Conservation (phyloP, 30 jellyfish, hydroid and myxozoan genomes). For the Aurelia coerulea region DNA sequence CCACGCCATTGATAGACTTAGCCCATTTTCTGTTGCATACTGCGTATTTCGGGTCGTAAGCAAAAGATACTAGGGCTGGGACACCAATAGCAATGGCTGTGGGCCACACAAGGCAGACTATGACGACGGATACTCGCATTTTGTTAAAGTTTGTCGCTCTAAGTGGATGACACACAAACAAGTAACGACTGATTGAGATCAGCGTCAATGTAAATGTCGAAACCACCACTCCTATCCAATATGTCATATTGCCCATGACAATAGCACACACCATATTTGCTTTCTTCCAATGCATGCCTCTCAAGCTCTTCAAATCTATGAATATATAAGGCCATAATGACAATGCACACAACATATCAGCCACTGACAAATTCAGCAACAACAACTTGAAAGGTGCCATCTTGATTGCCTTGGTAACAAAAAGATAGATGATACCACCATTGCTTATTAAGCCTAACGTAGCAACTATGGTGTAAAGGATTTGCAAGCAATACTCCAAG, state of each 20-base stretch:
- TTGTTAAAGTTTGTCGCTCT: neutral
- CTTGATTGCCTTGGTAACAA: neutral
- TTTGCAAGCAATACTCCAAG: neutral
- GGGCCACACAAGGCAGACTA: conserved; percentile 6
- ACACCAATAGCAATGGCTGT: conserved; percentile 3
- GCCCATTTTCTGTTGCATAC: conserved; percentile 34
- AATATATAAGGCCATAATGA: conserved; percentile 5
- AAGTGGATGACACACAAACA: neutral
- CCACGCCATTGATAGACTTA: neutral
- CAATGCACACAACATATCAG: neutral
- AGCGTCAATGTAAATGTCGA: neutral
- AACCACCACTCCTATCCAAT: neutral
- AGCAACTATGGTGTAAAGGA: neutral
- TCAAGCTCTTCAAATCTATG: neutral
- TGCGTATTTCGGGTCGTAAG: neutral
- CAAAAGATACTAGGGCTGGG: conserved; percentile 1
- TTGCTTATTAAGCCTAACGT: neutral
- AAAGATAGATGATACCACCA: neutral
- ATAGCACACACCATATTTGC: neutral
- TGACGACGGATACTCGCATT: neutral
- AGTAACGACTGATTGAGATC: conserved; percentile 4
- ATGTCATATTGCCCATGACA: neutral
- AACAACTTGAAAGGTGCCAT: neutral
- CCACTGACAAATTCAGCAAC: neutral
- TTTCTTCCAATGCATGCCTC: neutral